These are phyloP conservation scores for Blastobasis lacticolella DNA, from an alignment of 2,888 invertebrate species.

Conservation along the genomic window DNA sequence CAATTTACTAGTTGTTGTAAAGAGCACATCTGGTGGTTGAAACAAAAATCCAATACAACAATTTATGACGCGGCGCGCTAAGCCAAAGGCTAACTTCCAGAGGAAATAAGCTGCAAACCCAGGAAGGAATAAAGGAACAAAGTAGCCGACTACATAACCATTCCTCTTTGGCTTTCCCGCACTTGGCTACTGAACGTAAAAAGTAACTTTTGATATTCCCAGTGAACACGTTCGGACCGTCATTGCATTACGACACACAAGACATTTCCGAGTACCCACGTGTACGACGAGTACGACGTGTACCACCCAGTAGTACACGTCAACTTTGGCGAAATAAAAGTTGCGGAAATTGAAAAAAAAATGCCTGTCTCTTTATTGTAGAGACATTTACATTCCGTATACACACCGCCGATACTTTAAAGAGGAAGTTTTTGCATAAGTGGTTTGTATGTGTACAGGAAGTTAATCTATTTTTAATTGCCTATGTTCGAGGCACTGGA, in stretches of 20 bases:
- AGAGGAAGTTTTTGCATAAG: no score
- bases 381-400: no score
- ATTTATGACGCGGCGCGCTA: not conserved
- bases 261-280: not conserved
- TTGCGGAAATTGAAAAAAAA: not conserved
- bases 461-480: no score
- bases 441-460: no score
- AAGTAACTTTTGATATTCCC: constrained; percentile 1
- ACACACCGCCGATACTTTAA: no score
- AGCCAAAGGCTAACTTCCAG: not conserved
- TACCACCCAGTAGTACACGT: no score
- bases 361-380: no score
- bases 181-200: constrained; percentile 1
- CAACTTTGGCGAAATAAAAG: not conserved
- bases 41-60: no score
- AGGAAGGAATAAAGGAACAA: constrained; percentile 7
- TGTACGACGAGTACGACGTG: no score
- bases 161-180: not conserved
- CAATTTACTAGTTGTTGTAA: not conserved
- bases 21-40: no score
- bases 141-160: constrained; percentile 7
- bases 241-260: not conserved
- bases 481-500: no score
- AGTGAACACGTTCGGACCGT: not conserved
- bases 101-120: constrained; percentile 1